Percentiles rank a stretch among this genome's conserved stretches.
Conservation (phyloP, 2,113 vertebrate species). For the Larimichthys polyactis region DNA sequence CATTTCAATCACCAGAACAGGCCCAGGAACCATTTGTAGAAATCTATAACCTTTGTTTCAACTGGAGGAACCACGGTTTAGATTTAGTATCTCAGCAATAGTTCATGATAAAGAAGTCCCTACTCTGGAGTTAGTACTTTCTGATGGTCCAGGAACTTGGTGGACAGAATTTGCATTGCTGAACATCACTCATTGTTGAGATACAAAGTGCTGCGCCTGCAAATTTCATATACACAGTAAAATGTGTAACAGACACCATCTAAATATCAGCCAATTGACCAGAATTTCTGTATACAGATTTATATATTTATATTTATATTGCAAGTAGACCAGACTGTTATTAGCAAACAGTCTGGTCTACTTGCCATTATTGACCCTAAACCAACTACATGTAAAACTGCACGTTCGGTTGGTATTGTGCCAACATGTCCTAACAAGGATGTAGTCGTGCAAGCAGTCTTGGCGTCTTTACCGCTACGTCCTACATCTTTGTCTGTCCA, state of each 20-base stretch:
- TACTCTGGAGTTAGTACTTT: not conserved
- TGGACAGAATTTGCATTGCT: not conserved
- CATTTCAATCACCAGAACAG: not conserved
- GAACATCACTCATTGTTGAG: not conserved
- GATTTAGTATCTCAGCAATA: not conserved
- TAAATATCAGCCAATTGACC: not conserved
- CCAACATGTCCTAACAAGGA: constrained; percentile 6
- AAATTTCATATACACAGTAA: not conserved
- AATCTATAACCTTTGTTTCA: not conserved
- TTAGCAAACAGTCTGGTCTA: constrained; percentile 42
- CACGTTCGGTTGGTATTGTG: constrained; percentile 17
- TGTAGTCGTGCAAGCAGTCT: constrained; percentile 20
- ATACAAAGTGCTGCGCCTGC: not conserved
- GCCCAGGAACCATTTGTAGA: not conserved
- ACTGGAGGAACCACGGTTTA: not conserved
- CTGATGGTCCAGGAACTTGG: not conserved
- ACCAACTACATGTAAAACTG: constrained; percentile 11
- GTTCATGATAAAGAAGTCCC: not conserved
- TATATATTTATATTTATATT: too few species aligned
- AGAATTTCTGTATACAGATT: not conserved
- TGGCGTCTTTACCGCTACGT: constrained; percentile 42
- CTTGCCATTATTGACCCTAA: constrained; percentile 20
- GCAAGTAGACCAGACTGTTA: not conserved
- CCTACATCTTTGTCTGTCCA: constrained; percentile 52
- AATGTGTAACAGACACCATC: not conserved